Evolutionary conservation across 2,113 vertebrate species (phyloP), one percentile per base, ranked within the genome.

Genomic region (Strix uralensis): DNA sequence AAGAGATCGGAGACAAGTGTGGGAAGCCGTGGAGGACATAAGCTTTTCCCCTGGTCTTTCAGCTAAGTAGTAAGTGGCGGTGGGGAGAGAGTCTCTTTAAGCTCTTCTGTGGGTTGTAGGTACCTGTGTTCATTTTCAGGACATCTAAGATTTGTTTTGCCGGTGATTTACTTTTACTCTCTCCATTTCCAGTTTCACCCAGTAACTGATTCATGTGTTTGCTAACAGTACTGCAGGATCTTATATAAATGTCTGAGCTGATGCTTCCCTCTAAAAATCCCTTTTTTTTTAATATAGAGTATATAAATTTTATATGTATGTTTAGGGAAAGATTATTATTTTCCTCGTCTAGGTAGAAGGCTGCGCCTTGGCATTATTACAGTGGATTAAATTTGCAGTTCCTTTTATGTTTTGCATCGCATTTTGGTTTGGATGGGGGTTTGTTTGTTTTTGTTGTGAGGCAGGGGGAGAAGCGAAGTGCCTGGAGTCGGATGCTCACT

Each of bases 51-150:
- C 55, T 58, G 77, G 51, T 86, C 96, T 93, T 95, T 57, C 96
- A 51, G 96, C 97, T 67, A 96, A 98, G 95, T 59, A 95, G 97
- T 97, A 98, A 98, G 97, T 97, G 94, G 78, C 7, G 78, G 20
- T 47, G 86, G 90, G 96, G 63, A 88, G 82, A 84, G 54, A 88
- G 90, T 90, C 20, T 73, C 46, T 79, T 65, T 15, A 38, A 94
- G 90, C 63, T 93, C 96, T 97, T 67, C 12, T 1, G 51, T 14
- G 90, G 81, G 57, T 49, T 65, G 61, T 58, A 92, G 88, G 63
- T 89, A 91, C 91, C 93, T 94, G 82, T 14, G 81, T 16, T 30
- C 15, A 0, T 88, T 92, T 82, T 52, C 87, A 85, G 91, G 70
- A 52, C 55, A 23, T 21, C 29, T 52, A 15, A 38, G 46, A 7